Conservation (phyloP, 2,113 vertebrate genomes). For the Clupea harengus region DNA sequence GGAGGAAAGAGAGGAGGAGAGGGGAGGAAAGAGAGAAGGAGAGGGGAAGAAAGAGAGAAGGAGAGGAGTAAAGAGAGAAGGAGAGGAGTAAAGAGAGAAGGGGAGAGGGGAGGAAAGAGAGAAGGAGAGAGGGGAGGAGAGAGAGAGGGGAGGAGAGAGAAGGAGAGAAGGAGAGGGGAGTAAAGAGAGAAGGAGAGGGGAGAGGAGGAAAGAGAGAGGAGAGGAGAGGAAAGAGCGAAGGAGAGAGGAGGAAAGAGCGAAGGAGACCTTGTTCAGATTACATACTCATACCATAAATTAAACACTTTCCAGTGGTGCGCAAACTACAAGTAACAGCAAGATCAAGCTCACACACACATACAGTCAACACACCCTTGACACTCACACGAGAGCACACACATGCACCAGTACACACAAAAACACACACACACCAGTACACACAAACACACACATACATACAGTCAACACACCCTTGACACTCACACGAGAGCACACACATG, state of each 20-base stretch:
- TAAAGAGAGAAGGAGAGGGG: too few relatives aligned
- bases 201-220: slow-evolving; percentile 19
- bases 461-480: neutral
- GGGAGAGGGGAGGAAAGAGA: too few relatives aligned
- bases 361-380: neutral
- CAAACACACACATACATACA: slow-evolving; percentile 15
- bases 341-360: neutral
- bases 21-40: too few relatives aligned
- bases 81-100: too few relatives aligned
- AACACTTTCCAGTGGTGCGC: neutral
- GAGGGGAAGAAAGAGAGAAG: too few relatives aligned
- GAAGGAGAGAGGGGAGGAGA: too few relatives aligned
- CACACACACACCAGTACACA: slow-evolving; percentile 26
- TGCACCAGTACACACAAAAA: neutral
- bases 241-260: neutral
- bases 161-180: too few relatives aligned
- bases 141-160: too few relatives aligned
- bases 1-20: too few relatives aligned
- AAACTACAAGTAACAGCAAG: neutral
- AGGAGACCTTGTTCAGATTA: neutral
- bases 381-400: neutral
- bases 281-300: neutral
- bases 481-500: neutral
- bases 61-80: too few relatives aligned
- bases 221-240: slow-evolving; percentile 41